phyloP scores from a whole-genome alignment of 2,888 invertebrate genomes.

The Formica aserva region DNA sequence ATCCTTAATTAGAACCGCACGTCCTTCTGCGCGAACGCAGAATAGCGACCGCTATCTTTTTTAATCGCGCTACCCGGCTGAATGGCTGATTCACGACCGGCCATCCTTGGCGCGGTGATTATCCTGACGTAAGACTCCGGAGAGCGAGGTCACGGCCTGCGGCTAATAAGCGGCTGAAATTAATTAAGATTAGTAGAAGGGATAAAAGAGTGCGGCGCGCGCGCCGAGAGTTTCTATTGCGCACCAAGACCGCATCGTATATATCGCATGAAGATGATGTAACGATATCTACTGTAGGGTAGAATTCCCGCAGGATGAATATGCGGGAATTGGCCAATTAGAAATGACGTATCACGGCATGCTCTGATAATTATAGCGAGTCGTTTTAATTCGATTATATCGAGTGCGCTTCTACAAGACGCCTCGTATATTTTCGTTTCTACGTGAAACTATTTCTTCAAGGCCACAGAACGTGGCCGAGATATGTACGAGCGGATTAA shows the following conservation, averaged over 20 bases:
- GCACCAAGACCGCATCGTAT: neutral
- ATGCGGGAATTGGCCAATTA: constrained; percentile 18
- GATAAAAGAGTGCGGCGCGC: constrained; percentile 61
- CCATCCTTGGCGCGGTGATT: constrained; percentile 29
- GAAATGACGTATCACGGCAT: constrained; percentile 25
- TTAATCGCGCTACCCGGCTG: constrained; percentile 32
- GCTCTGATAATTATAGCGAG: constrained; percentile 20
- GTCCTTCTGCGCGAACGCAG: neutral
- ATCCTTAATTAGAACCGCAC: constrained; percentile 24
- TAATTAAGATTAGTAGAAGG: constrained; percentile 67
- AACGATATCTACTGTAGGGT: neutral
- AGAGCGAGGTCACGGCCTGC: constrained; percentile 51
- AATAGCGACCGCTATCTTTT: constrained; percentile 40
- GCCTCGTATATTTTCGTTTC: constrained; percentile 12
- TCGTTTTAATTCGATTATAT: constrained; percentile 32
- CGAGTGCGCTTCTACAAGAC: neutral
- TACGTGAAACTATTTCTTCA: neutral
- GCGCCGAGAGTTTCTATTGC: constrained; percentile 23
- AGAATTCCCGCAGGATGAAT: neutral
- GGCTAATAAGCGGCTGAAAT: constrained; percentile 69
- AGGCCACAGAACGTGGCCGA: neutral
- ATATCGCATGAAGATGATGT: constrained; percentile 21
- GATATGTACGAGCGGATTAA: too few relatives aligned
- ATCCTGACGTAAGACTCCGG: constrained; percentile 55
- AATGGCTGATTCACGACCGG: constrained; percentile 59